Percentiles rank a stretch among this genome's conserved stretches.
Evolutionary conservation across 2,797 vertebrate species (phyloP).

Genomic region (Acipenser oxyrinchus): DNA sequence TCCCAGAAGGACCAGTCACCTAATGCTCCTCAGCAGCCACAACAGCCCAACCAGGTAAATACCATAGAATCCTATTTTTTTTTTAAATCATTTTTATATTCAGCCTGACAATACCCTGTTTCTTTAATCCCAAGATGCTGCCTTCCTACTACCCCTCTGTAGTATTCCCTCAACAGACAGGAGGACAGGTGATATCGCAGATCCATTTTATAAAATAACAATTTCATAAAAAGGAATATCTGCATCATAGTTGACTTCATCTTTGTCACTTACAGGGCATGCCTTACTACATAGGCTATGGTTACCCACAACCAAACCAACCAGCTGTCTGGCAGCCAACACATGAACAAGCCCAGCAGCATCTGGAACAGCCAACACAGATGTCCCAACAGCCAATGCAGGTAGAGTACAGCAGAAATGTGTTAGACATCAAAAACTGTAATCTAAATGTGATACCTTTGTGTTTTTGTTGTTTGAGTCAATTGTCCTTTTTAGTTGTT

Average conservation of each 20-base stretch:
- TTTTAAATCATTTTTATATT: too few relatives aligned
- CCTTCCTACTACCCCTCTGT: constrained; percentile 46
- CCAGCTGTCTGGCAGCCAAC: constrained; percentile 20
- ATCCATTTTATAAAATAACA: background rate
- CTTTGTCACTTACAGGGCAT: constrained; percentile 39
- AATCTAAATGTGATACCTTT: too few relatives aligned
- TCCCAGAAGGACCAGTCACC: constrained; percentile 45
- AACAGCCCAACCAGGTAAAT: constrained; percentile 45
- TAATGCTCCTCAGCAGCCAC: constrained; percentile 37
- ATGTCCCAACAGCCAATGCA: constrained; percentile 55
- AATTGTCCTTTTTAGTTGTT: too few relatives aligned
- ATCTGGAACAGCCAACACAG: constrained; percentile 44
- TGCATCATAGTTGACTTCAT: background rate
- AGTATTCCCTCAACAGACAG: constrained; percentile 42
- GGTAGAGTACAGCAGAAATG: constrained; percentile 27
- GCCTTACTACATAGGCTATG: constrained; percentile 50
- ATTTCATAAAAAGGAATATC: background rate
- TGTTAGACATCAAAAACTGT: too few relatives aligned
- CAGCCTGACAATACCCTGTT: background rate
- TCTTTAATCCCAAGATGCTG: constrained; percentile 32
- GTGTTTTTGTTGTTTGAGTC: too few relatives aligned
- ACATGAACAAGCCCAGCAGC: constrained; percentile 36
- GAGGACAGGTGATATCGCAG: constrained; percentile 41
- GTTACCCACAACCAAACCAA: constrained; percentile 44
- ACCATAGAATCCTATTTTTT: too few relatives aligned